phyloP scores from a whole-genome alignment of 2,888 invertebrate species.

The Pyrocoelia pectoralis region DNA sequence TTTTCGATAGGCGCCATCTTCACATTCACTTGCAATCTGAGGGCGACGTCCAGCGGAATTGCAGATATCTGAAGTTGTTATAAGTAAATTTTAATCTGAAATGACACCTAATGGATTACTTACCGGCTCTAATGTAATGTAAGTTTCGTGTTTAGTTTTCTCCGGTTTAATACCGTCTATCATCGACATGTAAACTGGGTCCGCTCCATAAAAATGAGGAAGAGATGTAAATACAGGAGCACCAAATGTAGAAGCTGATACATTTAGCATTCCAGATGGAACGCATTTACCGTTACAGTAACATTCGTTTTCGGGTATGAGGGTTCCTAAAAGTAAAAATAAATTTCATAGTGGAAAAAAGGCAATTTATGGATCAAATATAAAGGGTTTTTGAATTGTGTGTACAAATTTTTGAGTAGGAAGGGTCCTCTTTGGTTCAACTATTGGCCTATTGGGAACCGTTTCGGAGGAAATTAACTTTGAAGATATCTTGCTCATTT shows the following conservation, averaged over 20 bases:
- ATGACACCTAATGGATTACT: conserved; percentile 48
- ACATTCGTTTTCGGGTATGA: conserved; percentile 67
- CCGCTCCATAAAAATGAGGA: conserved; percentile 81
- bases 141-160: conserved; percentile 73
- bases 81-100: not conserved
- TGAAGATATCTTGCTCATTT: no score
- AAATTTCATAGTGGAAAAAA: not conserved
- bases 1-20: no score
- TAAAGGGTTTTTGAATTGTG: no score
- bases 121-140: conserved; percentile 75
- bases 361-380: no score
- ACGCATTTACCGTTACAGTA: conserved; percentile 75
- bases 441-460: no score
- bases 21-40: no score
- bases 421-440: no score
- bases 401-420: no score
- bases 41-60: no score
- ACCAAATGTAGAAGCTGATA: conserved; percentile 75
- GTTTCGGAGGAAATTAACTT: no score
- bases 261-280: conserved; percentile 75
- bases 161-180: conserved; percentile 74
- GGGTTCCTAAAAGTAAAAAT: conserved; percentile 60
- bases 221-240: conserved; percentile 82
- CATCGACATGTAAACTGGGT: conserved; percentile 67
- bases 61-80: no score